These are phyloP conservation scores for Nicator chloris DNA, from an alignment of 2,113 vertebrate genomes.

Conservation along the genomic window DNA sequence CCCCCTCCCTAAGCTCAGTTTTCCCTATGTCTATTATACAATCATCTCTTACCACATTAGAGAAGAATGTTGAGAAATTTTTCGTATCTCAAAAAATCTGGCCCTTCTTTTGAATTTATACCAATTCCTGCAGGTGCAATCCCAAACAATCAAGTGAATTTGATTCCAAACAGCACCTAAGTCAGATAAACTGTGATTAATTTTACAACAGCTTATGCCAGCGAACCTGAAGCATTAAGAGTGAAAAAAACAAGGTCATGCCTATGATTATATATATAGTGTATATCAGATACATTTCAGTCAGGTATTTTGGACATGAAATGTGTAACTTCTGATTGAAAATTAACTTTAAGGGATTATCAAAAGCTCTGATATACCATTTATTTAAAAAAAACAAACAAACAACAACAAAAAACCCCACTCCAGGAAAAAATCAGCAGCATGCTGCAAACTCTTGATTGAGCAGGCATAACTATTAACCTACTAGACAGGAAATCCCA, in stretches of 20 bases:
- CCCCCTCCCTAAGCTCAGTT: not conserved
- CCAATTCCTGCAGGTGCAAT: not conserved
- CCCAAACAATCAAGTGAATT: not conserved
- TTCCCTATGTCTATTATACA: rapidly evolving
- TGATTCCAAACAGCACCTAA: not conserved
- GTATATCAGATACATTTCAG: not conserved
- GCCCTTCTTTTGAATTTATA: not conserved
- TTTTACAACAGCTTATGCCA: not conserved
- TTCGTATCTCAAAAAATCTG: not conserved
- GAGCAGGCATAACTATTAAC: not conserved
- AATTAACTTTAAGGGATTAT: not conserved
- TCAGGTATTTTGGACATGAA: not conserved
- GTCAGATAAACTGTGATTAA: not conserved
- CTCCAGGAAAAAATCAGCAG: not conserved
- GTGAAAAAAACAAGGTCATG: not conserved
- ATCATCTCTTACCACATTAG: not conserved
- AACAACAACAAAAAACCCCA: rapidly evolving
- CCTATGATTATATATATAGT: not conserved
- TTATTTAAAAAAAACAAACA: not conserved
- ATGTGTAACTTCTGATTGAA: not conserved
- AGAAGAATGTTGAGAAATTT: not conserved
- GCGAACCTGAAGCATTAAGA: not conserved
- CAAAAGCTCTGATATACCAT: not conserved
- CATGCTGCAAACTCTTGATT: not conserved
- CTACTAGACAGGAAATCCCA: not conserved